phyloP scores from a whole-genome alignment of 2,113 vertebrate genomes.

The Lutjanus erythropterus region DNA sequence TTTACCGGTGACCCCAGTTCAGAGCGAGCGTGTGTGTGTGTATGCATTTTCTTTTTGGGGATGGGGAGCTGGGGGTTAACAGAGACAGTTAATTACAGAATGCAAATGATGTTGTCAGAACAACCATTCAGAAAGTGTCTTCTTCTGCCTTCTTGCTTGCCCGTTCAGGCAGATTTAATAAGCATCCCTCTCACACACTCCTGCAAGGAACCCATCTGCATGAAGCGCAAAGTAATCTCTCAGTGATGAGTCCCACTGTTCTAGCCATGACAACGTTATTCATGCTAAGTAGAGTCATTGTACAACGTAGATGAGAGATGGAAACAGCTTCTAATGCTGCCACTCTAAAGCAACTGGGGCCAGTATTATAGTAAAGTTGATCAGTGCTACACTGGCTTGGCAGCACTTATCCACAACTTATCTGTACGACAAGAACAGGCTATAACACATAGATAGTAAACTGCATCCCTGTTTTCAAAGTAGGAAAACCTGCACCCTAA shows the following conservation, averaged over 20 bases:
- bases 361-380: background rate
- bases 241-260: constrained; percentile 58
- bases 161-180: constrained; percentile 75
- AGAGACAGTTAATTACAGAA: constrained; percentile 85
- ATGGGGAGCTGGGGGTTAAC: constrained; percentile 4
- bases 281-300: constrained; percentile 70
- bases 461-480: too few species aligned
- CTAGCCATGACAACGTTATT: constrained; percentile 71
- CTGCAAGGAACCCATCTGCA: constrained; percentile 68
- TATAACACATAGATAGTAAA: too few species aligned
- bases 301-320: constrained; percentile 36
- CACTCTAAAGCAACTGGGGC: background rate
- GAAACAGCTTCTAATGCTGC: constrained; percentile 21
- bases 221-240: constrained; percentile 71
- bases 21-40: constrained; percentile 16
- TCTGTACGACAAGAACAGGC: background rate
- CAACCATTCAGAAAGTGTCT: constrained; percentile 72
- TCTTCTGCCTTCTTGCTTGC: constrained; percentile 60
- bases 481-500: too few species aligned
- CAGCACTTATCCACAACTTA: background rate
- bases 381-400: background rate
- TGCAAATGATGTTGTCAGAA: constrained; percentile 84
- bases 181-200: constrained; percentile 59
- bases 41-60: background rate
- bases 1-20: constrained; percentile 52